Evolutionary conservation across 2,113 vertebrate species (phyloP).

Genomic region (Pomatostomus ruficeps): DNA sequence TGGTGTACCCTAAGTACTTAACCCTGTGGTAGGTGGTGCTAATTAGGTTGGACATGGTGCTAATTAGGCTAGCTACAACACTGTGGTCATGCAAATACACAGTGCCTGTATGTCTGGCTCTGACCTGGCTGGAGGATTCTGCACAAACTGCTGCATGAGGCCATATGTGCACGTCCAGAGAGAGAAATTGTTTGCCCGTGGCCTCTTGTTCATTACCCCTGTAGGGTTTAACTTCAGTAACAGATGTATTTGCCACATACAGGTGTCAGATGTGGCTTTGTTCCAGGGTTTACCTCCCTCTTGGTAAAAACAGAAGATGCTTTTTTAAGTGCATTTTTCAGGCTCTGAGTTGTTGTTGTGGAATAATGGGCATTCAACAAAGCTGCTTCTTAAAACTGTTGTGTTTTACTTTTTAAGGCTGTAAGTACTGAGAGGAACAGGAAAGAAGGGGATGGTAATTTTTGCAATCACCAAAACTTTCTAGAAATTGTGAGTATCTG

Average conservation of each 20-base stretch:
- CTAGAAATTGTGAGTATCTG: background rate
- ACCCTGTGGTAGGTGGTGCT: conserved; percentile 35
- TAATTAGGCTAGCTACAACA: conserved; percentile 21
- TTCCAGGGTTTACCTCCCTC: background rate
- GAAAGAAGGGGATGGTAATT: background rate
- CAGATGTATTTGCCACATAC: background rate
- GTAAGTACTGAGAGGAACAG: background rate
- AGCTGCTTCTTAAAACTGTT: background rate
- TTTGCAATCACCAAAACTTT: background rate
- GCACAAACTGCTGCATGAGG: background rate
- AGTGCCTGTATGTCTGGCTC: background rate
- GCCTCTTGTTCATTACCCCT: background rate
- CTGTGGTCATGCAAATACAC: background rate
- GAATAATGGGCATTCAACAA: background rate
- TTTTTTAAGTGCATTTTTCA: background rate
- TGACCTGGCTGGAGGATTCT: background rate
- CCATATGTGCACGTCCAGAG: background rate
- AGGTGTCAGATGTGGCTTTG: background rate
- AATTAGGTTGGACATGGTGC: conserved; percentile 15
- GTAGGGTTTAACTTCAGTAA: background rate
- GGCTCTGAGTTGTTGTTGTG: background rate
- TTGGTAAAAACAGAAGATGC: background rate
- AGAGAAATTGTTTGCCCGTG: background rate
- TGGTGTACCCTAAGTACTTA: conserved; percentile 7
- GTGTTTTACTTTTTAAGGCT: background rate